Conservation (phyloP, 1,140 invertebrate species). For the Drosophila hydei region DNA sequence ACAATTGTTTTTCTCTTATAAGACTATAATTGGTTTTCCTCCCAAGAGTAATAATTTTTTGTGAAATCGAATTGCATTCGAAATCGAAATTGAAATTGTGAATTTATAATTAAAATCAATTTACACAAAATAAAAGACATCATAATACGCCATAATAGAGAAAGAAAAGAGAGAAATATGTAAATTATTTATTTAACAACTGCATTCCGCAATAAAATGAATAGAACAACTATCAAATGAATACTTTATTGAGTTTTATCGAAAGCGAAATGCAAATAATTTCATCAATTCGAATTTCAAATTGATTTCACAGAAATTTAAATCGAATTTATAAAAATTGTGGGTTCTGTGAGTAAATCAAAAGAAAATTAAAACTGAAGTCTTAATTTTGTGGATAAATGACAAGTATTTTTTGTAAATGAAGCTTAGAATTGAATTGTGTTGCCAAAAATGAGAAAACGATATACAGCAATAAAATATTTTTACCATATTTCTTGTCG, state of each 20-base stretch:
- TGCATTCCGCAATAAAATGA: not conserved
- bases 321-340: too few relatives aligned
- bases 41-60: slow-evolving; percentile 4
- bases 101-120: slow-evolving; percentile 10
- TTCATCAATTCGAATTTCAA: not conserved
- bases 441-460: too few relatives aligned
- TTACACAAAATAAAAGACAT: slow-evolving; percentile 3
- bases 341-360: too few relatives aligned
- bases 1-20: not conserved
- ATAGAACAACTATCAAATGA: not conserved
- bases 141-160: not conserved
- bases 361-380: too few relatives aligned
- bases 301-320: not conserved
- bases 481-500: too few relatives aligned
- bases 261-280: slow-evolving; percentile 7
- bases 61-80: not conserved
- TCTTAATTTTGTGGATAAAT: too few relatives aligned
- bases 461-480: too few relatives aligned
- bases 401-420: too few relatives aligned
- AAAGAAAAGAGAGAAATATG: not conserved
- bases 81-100: slow-evolving; percentile 8
- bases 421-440: too few relatives aligned
- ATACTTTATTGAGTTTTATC: not conserved
- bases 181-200: not conserved
- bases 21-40: not conserved